phyloP scores from a whole-genome alignment of 2,888 invertebrate genomes.

The Esperia sulphurella region DNA sequence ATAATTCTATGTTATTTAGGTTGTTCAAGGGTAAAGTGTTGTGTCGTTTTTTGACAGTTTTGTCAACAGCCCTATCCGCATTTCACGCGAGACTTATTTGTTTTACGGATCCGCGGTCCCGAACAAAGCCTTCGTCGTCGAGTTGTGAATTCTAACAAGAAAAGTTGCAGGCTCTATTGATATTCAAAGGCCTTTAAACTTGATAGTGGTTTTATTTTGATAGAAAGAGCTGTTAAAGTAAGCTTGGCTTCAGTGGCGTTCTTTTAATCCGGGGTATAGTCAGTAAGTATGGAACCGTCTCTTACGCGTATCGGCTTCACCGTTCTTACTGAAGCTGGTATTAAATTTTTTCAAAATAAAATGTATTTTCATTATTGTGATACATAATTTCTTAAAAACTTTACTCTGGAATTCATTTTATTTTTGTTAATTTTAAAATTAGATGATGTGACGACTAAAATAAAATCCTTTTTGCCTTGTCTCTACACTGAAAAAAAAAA shows the following conservation, averaged over 20 bases:
- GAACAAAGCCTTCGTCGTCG: conserved; percentile 39
- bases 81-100: conserved; percentile 70
- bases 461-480: too few species aligned
- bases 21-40: background rate
- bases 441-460: too few species aligned
- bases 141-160: conserved; percentile 69
- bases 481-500: too few species aligned
- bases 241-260: background rate
- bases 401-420: too few species aligned
- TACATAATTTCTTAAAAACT: too few species aligned
- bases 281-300: too few species aligned
- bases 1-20: background rate
- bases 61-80: conserved; percentile 52
- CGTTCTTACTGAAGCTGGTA: too few species aligned
- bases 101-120: conserved; percentile 49
- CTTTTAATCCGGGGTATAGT: background rate
- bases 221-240: conserved; percentile 16
- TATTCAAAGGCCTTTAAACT: conserved; percentile 45
- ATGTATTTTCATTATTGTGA: too few species aligned
- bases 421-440: too few species aligned
- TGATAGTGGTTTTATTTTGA: conserved; percentile 36
- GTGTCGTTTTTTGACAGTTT: conserved; percentile 31
- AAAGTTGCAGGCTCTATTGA: conserved; percentile 43
- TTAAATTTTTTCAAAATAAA: too few species aligned
- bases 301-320: too few species aligned